Percentiles rank a stretch among this genome's conserved stretches.
phyloP scores from a whole-genome alignment of 2,797 vertebrate genomes.

The Sebastes oblongus region DNA sequence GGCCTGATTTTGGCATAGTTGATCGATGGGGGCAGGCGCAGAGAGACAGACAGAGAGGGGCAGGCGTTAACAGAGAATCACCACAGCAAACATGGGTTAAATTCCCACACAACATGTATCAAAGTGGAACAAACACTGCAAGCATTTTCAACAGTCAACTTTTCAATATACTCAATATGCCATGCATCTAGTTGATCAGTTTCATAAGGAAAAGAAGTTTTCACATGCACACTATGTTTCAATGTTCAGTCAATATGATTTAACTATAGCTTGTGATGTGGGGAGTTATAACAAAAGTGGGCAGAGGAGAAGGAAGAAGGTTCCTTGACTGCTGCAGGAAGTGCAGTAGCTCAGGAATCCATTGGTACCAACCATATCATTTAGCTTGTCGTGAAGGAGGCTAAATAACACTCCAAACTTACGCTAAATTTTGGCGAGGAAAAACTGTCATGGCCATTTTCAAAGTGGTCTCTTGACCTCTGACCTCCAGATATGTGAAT shows the following conservation, averaged over 20 bases:
- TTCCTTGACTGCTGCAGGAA: conserved; percentile 65
- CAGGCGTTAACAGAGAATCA: conserved; percentile 76
- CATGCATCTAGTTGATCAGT: not conserved
- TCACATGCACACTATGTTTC: not conserved
- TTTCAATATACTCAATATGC: not conserved
- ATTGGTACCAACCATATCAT: too few species aligned
- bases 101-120: conserved; percentile 57
- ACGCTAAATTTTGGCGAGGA: rapidly evolving
- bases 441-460: too few species aligned
- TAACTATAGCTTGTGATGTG: not conserved
- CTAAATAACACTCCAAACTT: too few species aligned
- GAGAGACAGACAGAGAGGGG: conserved; percentile 72
- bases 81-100: conserved; percentile 78
- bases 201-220: not conserved
- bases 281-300: not conserved
- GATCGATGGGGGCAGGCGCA: conserved; percentile 42
- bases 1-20: conserved; percentile 79
- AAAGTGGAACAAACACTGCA: conserved; percentile 29
- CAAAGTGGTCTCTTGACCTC: too few species aligned
- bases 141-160: not conserved
- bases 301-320: not conserved
- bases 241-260: not conserved
- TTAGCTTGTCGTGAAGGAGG: too few species aligned
- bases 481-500: too few species aligned
- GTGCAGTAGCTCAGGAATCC: too few species aligned